Evolutionary conservation across 2,113 vertebrate species (phyloP).

Genomic region (Pseudorasbora parva): DNA sequence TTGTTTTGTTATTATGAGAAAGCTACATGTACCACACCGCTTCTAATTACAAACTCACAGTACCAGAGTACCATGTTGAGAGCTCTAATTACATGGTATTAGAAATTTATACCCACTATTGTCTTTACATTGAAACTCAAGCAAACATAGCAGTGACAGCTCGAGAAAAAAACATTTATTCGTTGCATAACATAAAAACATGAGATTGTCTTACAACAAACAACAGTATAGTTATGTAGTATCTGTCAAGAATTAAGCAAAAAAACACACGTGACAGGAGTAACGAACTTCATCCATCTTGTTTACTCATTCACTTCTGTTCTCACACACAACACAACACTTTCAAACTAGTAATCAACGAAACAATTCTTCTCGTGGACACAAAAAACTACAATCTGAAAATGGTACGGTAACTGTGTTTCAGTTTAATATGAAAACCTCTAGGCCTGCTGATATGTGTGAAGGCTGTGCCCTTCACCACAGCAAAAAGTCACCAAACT

Average conservation of each 20-base stretch:
- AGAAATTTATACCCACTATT: background rate
- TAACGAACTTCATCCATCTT: too few relatives aligned
- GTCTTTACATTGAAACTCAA: constrained; percentile 5
- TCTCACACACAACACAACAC: too few relatives aligned
- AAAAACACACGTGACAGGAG: too few relatives aligned
- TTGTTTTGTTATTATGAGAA: constrained; percentile 21
- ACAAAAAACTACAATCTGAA: background rate
- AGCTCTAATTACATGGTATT: constrained; percentile 7
- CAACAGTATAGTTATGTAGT: background rate
- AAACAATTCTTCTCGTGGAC: too few relatives aligned
- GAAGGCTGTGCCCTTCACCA: constrained; percentile 32
- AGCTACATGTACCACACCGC: constrained; percentile 12
- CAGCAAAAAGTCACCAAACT: constrained; percentile 49
- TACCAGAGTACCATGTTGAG: background rate
- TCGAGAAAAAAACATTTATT: background rate
- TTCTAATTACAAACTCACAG: constrained; percentile 24
- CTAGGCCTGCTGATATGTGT: constrained; percentile 49
- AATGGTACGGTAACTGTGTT: background rate
- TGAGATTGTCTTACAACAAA: background rate
- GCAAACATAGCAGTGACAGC: background rate
- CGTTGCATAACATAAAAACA: background rate
- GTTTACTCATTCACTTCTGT: too few relatives aligned
- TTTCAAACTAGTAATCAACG: too few relatives aligned
- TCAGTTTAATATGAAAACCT: constrained; percentile 1
- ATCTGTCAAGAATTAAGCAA: too few relatives aligned